A percentile compares a stretch with the other conserved stretches of the same genome.
Evolutionary conservation across 2,888 invertebrate genomes (phyloP).

Genomic region (Dorcus parallelipipedus): DNA sequence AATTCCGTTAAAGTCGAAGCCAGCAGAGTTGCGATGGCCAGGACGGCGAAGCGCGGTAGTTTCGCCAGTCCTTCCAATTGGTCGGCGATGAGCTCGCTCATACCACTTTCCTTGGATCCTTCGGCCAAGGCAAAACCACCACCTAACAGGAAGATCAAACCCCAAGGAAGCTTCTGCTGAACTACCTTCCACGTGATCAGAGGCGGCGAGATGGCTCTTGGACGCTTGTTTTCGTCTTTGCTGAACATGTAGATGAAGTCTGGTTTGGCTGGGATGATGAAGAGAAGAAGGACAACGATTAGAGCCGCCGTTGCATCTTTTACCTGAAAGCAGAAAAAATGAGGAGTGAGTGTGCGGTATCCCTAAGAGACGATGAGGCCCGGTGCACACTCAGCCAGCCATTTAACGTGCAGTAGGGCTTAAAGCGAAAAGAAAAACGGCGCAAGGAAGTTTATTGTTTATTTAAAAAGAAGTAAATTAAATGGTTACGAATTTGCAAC

Average conservation of each 20-base stretch:
- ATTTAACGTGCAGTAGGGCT: no score
- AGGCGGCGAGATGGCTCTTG: conserved; percentile 63
- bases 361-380: no score
- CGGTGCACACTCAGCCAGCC: no score
- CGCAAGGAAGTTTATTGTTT: no score
- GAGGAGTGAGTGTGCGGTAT: neutral
- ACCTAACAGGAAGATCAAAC: conserved; percentile 79
- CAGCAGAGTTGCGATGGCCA: conserved; percentile 72
- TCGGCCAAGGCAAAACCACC: conserved; percentile 91
- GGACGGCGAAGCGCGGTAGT: conserved; percentile 62
- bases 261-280: conserved; percentile 76
- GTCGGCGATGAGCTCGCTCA: conserved; percentile 72
- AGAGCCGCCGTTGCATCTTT: conserved; percentile 82
- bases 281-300: conserved; percentile 77
- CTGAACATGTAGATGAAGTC: conserved; percentile 70
- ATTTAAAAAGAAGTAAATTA: no score
- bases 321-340: conserved; percentile 55
- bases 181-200: conserved; percentile 82
- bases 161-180: conserved; percentile 87
- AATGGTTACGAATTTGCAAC: no score
- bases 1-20: conserved; percentile 84
- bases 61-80: conserved; percentile 64
- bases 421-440: no score
- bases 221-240: conserved; percentile 55
- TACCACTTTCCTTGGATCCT: conserved; percentile 75